Evolutionary conservation across 1,140 invertebrate genomes (phyloP).

Genomic region (Halictus rubicundus): DNA sequence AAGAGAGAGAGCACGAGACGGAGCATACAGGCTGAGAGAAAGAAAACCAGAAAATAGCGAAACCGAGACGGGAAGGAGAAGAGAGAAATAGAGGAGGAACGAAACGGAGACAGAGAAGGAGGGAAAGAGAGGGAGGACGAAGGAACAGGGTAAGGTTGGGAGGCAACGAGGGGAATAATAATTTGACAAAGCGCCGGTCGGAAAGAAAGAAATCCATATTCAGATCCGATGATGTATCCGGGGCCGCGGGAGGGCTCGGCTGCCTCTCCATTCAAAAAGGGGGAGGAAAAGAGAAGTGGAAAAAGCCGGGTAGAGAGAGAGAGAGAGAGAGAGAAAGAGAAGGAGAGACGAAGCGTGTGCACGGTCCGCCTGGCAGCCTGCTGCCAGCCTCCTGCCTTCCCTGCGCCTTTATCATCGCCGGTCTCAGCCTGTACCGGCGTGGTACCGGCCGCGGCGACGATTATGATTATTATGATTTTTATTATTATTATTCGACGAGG

Average conservation of each 20-base stretch:
- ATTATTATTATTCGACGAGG: conserved; percentile 60
- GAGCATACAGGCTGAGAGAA: not conserved
- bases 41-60: not conserved
- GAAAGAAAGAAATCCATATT: conserved; percentile 73
- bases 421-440: conserved; percentile 8
- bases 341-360: not conserved
- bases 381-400: not conserved
- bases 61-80: not conserved
- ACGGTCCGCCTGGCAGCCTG: not conserved
- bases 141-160: not conserved
- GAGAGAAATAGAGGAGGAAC: not conserved
- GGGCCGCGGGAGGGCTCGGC: conserved; percentile 25
- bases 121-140: not conserved
- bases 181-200: conserved; percentile 68
- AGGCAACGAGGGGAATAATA: conserved; percentile 58
- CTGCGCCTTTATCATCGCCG: conserved; percentile 34
- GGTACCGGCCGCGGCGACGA: conserved; percentile 42
- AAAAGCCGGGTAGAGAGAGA: conserved; percentile 8
- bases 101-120: not conserved
- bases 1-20: not conserved
- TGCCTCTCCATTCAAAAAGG: conserved; percentile 35
- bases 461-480: conserved; percentile 66
- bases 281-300: not conserved
- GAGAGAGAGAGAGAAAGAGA: conserved; percentile 7
- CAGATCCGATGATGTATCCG: conserved; percentile 71